These are phyloP conservation scores for Sipunculus nudus DNA, from an alignment of 2,888 invertebrate genomes.

Conservation along the genomic window DNA sequence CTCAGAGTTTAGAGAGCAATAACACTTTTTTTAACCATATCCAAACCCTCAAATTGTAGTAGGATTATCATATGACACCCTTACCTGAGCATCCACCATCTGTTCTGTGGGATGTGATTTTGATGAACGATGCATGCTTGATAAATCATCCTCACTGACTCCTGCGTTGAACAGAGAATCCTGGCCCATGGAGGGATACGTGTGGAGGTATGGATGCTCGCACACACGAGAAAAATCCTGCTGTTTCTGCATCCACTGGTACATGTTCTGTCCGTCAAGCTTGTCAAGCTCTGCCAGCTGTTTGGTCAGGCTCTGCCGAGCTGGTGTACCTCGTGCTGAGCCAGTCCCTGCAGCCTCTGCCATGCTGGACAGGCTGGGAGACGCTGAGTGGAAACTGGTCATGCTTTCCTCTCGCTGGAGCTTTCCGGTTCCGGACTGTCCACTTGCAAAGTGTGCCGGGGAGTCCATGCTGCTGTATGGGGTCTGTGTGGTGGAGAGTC, in stretches of 20 bases:
- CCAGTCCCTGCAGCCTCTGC: conserved; percentile 40
- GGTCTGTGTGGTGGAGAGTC: too few relatives aligned
- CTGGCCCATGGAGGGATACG: conserved; percentile 48
- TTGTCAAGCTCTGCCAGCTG: conserved; percentile 43
- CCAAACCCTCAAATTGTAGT: too few relatives aligned
- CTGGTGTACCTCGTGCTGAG: conserved; percentile 41
- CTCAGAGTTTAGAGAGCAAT: too few relatives aligned
- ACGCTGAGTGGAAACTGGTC: conserved; percentile 61
- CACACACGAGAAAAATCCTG: conserved; percentile 68
- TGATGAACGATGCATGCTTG: conserved; percentile 50
- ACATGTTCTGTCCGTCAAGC: conserved; percentile 80
- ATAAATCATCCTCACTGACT: conserved; percentile 60
- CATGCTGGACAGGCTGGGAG: conserved; percentile 48
- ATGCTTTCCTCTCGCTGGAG: conserved; percentile 57
- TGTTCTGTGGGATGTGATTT: conserved; percentile 58
- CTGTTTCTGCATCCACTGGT: conserved; percentile 95
- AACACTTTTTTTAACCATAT: too few relatives aligned
- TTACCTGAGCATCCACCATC: conserved; percentile 87
- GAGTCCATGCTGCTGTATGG: conserved; percentile 17
- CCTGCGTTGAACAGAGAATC: conserved; percentile 60
- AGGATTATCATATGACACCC: not conserved
- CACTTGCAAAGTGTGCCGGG: conserved; percentile 7
- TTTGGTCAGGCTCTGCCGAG: conserved; percentile 35
- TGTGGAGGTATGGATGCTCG: conserved; percentile 41
- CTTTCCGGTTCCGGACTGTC: too few relatives aligned